These are phyloP conservation scores for Clanis bilineata DNA, from an alignment of 2,888 invertebrate genomes.

Conservation along the genomic window DNA sequence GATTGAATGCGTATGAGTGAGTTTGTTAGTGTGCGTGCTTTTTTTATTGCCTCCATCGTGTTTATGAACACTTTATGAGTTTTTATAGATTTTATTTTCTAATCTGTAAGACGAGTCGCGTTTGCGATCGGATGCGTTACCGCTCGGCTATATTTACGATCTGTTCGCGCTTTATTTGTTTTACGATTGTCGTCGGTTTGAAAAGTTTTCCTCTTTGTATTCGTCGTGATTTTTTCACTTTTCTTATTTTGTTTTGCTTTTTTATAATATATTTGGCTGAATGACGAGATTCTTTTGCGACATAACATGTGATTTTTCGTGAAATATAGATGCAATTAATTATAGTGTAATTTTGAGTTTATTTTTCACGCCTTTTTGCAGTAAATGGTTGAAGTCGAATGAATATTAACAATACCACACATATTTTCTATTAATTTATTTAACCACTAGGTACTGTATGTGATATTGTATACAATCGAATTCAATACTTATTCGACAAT, in stretches of 20 bases:
- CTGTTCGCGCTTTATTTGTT: constrained; percentile 27
- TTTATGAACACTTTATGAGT: constrained; percentile 81
- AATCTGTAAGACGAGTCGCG: constrained; percentile 66
- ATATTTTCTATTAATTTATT: neutral
- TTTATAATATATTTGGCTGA: constrained; percentile 6
- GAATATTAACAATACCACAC: neutral
- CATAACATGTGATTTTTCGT: constrained; percentile 7
- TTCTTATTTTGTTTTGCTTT: neutral
- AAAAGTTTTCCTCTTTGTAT: constrained; percentile 11
- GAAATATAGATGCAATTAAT: constrained; percentile 8
- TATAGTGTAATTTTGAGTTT: neutral
- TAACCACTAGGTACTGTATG: too few relatives aligned
- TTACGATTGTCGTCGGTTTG: constrained; percentile 12
- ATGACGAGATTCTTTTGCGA: constrained; percentile 12
- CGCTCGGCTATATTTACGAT: constrained; percentile 56
- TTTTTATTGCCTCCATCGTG: constrained; percentile 79
- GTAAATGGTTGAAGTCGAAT: neutral
- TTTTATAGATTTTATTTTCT: constrained; percentile 78
- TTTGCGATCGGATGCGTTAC: constrained; percentile 64
- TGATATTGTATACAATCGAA: too few relatives aligned
- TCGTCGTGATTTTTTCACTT: constrained; percentile 8
- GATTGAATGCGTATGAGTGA: constrained; percentile 6
- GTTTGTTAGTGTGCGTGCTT: constrained; percentile 32
- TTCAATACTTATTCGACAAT: too few relatives aligned
- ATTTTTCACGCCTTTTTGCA: neutral